Evolutionary conservation across 2,797 vertebrate genomes (phyloP), one percentile per base, ranked within the genome.

Genomic region (Platyrinchus mystaceus): DNA sequence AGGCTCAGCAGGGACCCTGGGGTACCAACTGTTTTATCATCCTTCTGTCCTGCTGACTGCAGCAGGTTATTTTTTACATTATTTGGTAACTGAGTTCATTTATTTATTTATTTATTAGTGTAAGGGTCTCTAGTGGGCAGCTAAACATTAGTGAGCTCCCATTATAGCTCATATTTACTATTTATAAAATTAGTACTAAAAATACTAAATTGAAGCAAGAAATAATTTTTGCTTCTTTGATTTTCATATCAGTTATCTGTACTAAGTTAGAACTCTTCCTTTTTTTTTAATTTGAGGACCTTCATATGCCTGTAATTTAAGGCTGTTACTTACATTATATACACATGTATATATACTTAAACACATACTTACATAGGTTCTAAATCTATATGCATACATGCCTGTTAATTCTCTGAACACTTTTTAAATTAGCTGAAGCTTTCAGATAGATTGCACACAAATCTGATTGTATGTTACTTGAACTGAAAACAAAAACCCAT

Each of bases 21-120:
- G 64, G 58, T 52, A 70, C 59, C 13, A 32, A 23, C 79, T 24
- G 44, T 71, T 88, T 91, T 91, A 74, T 70, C 81, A 85, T 76
- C 37, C n/a, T 44, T 78, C 87, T 78, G 68, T 84, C 77, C 89
- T 87, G 91, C 87, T 95, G 82, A 94, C 66, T 82, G 23, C 74
- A 89, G 89, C 62, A 84, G 69, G 68, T 68, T 47, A 43, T 34
- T 93, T 87, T 90, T 82, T 46, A 75, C 44, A 41, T 63, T 93
- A 73, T 39, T 44, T 64, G 75, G 66, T 13, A 4, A 44, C 63
- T 84, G 73, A 5, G 19, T 39, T 86, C 1, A 22, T 77, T 70
- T 66, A 16, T 70, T 4, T 16, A 13, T 18, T 18, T 16, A 16
- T 62, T 82, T 50, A 59, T 81, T 26, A 44, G 22, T 69, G 10